Percentiles rank a stretch among this genome's conserved stretches.
phyloP scores from a whole-genome alignment of 2,797 vertebrate genomes.

The Myripristis jacobus region DNA sequence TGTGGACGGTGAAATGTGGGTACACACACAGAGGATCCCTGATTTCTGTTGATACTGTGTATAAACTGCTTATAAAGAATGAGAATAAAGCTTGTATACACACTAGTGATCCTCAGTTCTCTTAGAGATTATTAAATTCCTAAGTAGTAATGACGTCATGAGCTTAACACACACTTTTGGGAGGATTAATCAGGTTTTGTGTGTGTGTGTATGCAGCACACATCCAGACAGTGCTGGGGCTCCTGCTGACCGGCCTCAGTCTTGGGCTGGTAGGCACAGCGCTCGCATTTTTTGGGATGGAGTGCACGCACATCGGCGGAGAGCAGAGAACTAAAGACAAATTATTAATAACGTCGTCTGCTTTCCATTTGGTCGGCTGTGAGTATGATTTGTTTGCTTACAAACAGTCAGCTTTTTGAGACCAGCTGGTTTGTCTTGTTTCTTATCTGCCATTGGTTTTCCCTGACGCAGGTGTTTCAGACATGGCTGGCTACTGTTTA shows the following conservation, averaged over 20 bases:
- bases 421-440: constrained; percentile 16
- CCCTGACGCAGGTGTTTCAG: constrained; percentile 52
- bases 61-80: no score
- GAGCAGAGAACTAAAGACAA: constrained; percentile 81
- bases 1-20: constrained; percentile 49
- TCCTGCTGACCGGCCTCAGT: constrained; percentile 68
- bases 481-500: constrained; percentile 60
- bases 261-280: constrained; percentile 65
- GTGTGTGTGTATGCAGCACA: constrained; percentile 50
- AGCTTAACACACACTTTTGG: background rate
- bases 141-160: no score
- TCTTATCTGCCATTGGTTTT: constrained; percentile 7
- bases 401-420: background rate
- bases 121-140: background rate
- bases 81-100: no score
- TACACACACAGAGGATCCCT: background rate
- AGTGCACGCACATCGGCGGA: constrained; percentile 77
- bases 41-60: background rate
- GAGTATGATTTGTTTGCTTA: constrained; percentile 18
- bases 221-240: constrained; percentile 69
- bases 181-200: background rate
- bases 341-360: constrained; percentile 54
- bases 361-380: constrained; percentile 45
- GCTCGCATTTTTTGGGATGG: constrained; percentile 72
- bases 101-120: background rate